Evolutionary conservation across 2,797 vertebrate genomes (phyloP).

Genomic region (Catamblyrhynchus diadema): DNA sequence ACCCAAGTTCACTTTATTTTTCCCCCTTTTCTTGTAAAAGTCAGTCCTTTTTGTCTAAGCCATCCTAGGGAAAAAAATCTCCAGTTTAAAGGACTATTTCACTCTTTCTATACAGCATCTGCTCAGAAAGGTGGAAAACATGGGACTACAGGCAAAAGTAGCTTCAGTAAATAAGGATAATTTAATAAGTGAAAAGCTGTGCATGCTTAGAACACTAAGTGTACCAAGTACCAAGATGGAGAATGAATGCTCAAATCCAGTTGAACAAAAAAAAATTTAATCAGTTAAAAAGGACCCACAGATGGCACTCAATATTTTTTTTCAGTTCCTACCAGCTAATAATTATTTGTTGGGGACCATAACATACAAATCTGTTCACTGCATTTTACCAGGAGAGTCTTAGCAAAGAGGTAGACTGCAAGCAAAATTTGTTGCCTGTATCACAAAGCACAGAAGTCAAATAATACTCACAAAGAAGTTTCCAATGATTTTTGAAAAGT

Average conservation of each 20-base stretch:
- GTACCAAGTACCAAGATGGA: neutral
- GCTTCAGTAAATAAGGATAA: neutral
- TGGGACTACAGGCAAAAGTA: neutral
- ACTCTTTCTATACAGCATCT: neutral
- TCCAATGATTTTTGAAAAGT: neutral
- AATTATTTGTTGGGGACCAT: neutral
- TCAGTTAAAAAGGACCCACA: neutral
- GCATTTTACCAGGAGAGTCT: neutral
- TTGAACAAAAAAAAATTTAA: neutral
- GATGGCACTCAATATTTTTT: neutral
- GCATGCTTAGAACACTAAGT: neutral
- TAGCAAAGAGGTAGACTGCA: neutral
- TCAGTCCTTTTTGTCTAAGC: neutral
- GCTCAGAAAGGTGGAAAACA: neutral
- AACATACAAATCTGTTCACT: neutral
- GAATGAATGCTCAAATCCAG: neutral
- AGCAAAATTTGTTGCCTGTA: neutral
- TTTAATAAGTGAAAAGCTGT: neutral
- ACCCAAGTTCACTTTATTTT: neutral
- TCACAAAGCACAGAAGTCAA: neutral
- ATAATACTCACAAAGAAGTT: neutral
- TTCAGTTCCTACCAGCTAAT: rapidly evolving
- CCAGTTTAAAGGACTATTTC: neutral
- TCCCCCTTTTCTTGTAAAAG: neutral
- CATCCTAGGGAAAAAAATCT: neutral